Conservation (phyloP, 2,113 vertebrate genomes). For the Cyrtonyx montezumae region DNA sequence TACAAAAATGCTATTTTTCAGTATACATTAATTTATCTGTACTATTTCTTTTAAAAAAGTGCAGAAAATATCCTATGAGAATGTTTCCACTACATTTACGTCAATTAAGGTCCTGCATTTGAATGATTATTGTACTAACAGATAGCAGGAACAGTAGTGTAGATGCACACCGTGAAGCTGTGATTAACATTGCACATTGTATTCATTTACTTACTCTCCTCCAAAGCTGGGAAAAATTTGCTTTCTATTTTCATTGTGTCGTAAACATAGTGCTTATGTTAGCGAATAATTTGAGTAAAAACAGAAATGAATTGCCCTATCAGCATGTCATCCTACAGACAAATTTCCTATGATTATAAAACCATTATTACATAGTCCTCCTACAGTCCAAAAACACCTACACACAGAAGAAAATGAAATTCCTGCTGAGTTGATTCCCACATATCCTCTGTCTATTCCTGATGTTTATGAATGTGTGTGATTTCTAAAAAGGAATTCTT, state of each 20-base stretch:
- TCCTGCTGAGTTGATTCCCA: constrained; percentile 24
- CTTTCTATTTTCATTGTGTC: constrained; percentile 6
- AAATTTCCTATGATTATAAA: constrained; percentile 42
- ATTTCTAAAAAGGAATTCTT: not conserved
- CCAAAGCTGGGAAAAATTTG: not conserved
- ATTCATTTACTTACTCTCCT: not conserved
- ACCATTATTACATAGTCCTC: constrained; percentile 56
- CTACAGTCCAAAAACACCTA: constrained; percentile 28
- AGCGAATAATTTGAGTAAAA: constrained; percentile 26
- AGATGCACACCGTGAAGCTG: not conserved
- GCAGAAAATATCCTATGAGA: not conserved
- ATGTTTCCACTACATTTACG: not conserved
- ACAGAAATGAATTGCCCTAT: not conserved
- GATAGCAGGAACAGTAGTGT: not conserved
- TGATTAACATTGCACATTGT: not conserved
- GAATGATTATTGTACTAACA: constrained; percentile 27
- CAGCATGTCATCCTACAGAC: not conserved
- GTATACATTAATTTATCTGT: not conserved
- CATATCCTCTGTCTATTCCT: constrained; percentile 5
- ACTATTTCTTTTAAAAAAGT: not conserved
- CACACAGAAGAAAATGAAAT: constrained; percentile 34
- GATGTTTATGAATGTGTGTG: constrained; percentile 12
- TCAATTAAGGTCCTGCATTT: not conserved
- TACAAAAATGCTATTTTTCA: not conserved
- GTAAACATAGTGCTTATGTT: constrained; percentile 4